These are phyloP conservation scores for Falco punctatus DNA, from an alignment of 2,113 vertebrate genomes.

Conservation along the genomic window DNA sequence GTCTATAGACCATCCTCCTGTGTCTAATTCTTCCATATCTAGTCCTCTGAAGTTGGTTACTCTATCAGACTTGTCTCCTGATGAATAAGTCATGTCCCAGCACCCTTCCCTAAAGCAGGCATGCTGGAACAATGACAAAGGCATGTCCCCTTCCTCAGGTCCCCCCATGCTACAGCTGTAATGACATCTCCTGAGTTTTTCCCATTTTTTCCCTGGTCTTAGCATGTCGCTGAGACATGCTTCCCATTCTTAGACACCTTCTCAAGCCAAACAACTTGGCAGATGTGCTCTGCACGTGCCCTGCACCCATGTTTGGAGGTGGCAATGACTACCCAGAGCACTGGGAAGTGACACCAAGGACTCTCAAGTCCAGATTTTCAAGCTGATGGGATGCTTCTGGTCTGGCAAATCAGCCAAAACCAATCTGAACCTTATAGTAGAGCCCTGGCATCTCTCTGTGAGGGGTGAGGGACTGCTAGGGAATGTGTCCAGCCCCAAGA, in stretches of 20 bases:
- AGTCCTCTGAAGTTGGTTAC: background rate
- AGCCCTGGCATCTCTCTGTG: background rate
- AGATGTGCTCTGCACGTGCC: background rate
- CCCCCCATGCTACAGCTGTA: background rate
- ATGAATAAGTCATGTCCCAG: background rate
- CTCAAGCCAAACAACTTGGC: background rate
- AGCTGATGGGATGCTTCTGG: background rate
- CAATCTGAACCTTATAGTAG: background rate
- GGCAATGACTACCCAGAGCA: background rate
- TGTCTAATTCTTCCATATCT: background rate
- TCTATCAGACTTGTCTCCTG: background rate
- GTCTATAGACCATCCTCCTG: background rate
- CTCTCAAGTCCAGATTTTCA: background rate
- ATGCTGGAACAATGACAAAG: background rate
- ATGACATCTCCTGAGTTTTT: background rate
- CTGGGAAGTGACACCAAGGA: background rate
- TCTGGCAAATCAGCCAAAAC: background rate
- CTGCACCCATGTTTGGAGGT: rapidly evolving
- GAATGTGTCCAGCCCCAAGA: rapidly evolving
- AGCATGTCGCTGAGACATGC: background rate
- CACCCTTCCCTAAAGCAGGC: background rate
- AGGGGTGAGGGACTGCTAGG: background rate
- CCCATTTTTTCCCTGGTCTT: background rate
- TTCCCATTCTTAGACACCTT: background rate
- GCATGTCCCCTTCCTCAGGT: background rate